Base-by-base conservation (phyloP, 92 coral and sea anemone species). In the Epizoanthus scotinus region DNA sequence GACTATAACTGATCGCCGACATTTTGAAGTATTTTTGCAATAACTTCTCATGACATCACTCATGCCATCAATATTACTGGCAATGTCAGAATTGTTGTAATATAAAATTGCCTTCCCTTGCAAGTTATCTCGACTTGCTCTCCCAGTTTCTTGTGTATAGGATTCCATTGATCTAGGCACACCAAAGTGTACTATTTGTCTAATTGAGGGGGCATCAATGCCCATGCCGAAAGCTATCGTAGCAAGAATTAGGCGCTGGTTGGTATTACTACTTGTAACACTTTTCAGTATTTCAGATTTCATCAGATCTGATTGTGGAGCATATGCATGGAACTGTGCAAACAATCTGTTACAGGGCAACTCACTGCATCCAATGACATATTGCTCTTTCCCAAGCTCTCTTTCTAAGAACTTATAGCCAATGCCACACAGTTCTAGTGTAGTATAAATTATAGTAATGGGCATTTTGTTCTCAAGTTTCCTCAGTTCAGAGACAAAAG, bases 51-150 rank as follows among this genome's bases (percentile, higher is more conserved):
- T 77, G 47, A 50, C 29, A 9, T 27, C 44, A 29, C 6, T 31
- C 71, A 28, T 66, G 42, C 42, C 71, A 12, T 78, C 61, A 60
- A 47, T 60, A 78, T 64, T 64, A 8, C 38, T 47, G 8, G 44
- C 71, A 10, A 66, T 66, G 8, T 65, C 73, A 26, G 53, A 49
- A 63, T 79, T 65, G 27, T 79, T 79, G n/a, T 15, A 28, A 54
- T 25, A 65, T 3, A 67, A 57, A 67, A 64, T 49, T 8, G 67
- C 69, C n/a, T n/a, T n/a, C n/a, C n/a, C n/a, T n/a, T n/a, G n/a
- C n/a, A n/a, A n/a, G n/a, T n/a, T 59, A 81, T 81, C 78, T 53
- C 84, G 22, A 34, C 84, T 74, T 15, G 84, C 78, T 21, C 84
- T 44, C 19, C 84, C 84, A 53, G 77, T 81, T 81, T 68, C 57